Evolutionary conservation across 92 coral and sea anemone species (phyloP), one percentile per base, ranked within the genome.

Genomic region (Ricordea florida): DNA sequence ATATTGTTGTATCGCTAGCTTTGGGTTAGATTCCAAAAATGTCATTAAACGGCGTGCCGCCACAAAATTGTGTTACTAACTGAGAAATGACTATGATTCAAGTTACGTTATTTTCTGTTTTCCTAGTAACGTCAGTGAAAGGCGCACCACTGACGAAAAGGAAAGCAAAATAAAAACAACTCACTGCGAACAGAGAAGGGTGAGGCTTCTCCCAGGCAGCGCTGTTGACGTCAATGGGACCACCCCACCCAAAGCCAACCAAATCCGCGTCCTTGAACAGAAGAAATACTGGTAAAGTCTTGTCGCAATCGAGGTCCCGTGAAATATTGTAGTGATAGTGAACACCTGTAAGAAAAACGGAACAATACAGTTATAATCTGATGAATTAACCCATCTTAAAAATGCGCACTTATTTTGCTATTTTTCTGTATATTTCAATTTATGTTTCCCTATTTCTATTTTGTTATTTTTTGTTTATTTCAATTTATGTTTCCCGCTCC

Each of bases 191-290:
- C 6, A 77, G 5, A 10, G 71, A 36, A 1, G 79, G 87, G 7
- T 58, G 67, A 3, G 98, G 98, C 18, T 81, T 86, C 53, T 85
- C 96, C 98, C 98, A 93, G 48, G 66, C 40, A 31, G 46, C 57
- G 37, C 91, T 93, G 14, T 44, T 37, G 35, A 93, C 73, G 11
- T 44, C 40, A 20, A 82, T 5, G 0, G 90, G 89, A 2, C 92
- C 92, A 9, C 88, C 92, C 93, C 88, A 93, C 29, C 98, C 98
- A 86, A 93, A 93, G 17, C 92, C 94, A 80, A 85, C 83, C 37
- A 93, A 75, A 45, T 71, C 56, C 13, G 78, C 62, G 32, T 80
- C 32, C 50, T 85, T 75, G 51, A 55, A 41, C 49, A 93, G 45
- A 42, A 93, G 85, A 41, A 93, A 93, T 25, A 89, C 74, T 23